Evolutionary conservation across 2,888 invertebrate species (phyloP), one percentile per base, ranked within the genome.

Genomic region (Masnerella sp.): DNA sequence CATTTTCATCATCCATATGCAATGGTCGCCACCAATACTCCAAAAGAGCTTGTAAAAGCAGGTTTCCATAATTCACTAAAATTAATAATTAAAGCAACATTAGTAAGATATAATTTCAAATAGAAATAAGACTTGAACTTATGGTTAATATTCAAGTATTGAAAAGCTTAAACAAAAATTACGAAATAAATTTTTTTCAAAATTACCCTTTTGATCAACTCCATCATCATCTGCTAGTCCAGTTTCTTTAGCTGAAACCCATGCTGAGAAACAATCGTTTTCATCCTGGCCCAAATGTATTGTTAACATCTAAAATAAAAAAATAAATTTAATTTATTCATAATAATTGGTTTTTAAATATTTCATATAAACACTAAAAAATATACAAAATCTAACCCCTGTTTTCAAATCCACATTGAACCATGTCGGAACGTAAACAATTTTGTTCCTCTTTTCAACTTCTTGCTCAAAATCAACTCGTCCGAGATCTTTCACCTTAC

Each of bases 321-420:
- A 62, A 11, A 30, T 20, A 14, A 71, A 36, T 0, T 56, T n/a
- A 12, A 52, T 2, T 7, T 5, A 25, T 25, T 25, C 4, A 25
- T 25, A n/a, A n/a, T n/a, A n/a, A n/a, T n/a, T n/a, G n/a, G n/a
- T n/a, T n/a, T n/a, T n/a, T 7, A 25, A 25, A 25, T 7, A 25
- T 25, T 25, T 25, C 25, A 5, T 7, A 25, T 4, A 5, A 25
- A 25, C 4, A 25, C 5, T 25, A 25, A 25, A 5, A 4, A 25
- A 25, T 42, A 5, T 22, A 51, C 52, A 61, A 74, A 25, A 12
- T 88, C 91, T 88, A 88, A 96, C 95, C 74, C 99, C 99, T 68
- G 98, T 99, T 90, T 99, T 99, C 43, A 99, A 91, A 89, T 99
- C 99, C 40, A 99, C 97, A 78, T 96, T 96, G 87, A 99, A 99